A percentile compares a stretch with the other conserved stretches of the same genome.
phyloP scores from a whole-genome alignment of 2,797 vertebrate genomes.

The Telmatherina bonti region DNA sequence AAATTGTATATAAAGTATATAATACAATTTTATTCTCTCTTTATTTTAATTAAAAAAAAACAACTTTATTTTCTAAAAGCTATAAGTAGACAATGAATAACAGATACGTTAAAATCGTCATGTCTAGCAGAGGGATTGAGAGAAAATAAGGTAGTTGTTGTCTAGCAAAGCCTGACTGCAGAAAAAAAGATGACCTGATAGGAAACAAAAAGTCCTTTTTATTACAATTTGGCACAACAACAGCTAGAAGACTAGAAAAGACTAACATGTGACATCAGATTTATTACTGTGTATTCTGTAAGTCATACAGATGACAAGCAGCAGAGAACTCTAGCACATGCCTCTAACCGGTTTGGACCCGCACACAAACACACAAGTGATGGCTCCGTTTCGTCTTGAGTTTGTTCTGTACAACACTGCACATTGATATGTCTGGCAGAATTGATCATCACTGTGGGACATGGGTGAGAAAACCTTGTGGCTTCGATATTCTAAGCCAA shows the following conservation, averaged over 20 bases:
- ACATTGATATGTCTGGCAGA: background rate
- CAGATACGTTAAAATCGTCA: constrained; percentile 1
- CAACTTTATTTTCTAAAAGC: too few species aligned
- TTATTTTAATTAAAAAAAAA: too few species aligned
- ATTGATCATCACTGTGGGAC: constrained; percentile 2
- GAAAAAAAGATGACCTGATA: constrained; percentile 1
- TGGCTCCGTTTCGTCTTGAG: background rate
- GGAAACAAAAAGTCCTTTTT: constrained; percentile 56
- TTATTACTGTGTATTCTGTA: constrained; percentile 18
- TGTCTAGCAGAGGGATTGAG: background rate
- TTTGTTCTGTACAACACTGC: constrained; percentile 3
- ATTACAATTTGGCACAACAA: constrained; percentile 16
- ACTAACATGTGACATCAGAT: constrained; percentile 36
- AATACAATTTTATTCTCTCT: too few species aligned
- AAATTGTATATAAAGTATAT: too few species aligned
- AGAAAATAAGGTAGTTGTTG: constrained; percentile 56
- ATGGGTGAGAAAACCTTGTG: background rate
- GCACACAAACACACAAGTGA: background rate
- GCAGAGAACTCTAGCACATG: background rate
- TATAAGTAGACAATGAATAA: too few species aligned
- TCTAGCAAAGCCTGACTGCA: constrained; percentile 14
- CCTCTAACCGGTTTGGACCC: background rate
- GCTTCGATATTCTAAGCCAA: constrained; percentile 3
- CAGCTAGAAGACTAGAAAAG: constrained; percentile 9
- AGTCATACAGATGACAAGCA: background rate